phyloP scores from a whole-genome alignment of 2,888 invertebrate species.

The Argyresthia goedartella region DNA sequence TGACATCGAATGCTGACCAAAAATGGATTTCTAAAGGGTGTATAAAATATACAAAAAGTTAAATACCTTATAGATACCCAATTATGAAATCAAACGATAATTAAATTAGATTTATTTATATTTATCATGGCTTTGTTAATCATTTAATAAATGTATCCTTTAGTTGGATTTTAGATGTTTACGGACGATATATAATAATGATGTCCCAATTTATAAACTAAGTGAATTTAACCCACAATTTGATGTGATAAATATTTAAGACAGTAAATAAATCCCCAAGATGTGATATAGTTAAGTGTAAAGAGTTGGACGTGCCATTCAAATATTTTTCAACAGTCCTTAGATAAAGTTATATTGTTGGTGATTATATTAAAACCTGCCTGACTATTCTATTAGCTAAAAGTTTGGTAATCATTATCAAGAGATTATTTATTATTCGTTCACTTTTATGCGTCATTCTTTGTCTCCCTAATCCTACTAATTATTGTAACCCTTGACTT shows the following conservation, averaged over 20 bases:
- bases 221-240: not conserved
- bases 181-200: not conserved
- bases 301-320: not conserved
- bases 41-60: not conserved
- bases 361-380: too few relatives aligned
- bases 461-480: too few relatives aligned
- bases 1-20: not conserved
- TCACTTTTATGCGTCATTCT: too few relatives aligned
- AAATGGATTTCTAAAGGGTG: not conserved
- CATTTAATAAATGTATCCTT: conserved; percentile 19
- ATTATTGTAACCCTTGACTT: too few relatives aligned
- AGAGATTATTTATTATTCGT: too few relatives aligned
- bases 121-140: conserved; percentile 1
- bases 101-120: not conserved
- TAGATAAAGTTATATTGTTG: too few relatives aligned
- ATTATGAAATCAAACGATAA: not conserved
- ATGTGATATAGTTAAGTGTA: conserved; percentile 1
- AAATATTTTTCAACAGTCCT: not conserved
- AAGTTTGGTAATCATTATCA: too few relatives aligned
- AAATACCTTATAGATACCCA: not conserved
- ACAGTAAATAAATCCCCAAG: not conserved
- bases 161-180: not conserved
- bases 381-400: too few relatives aligned
- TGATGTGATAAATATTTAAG: not conserved
- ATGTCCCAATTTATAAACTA: conserved; percentile 1